Conservation (phyloP, 1,140 invertebrate species). For the Macrobrachium nipponense region DNA sequence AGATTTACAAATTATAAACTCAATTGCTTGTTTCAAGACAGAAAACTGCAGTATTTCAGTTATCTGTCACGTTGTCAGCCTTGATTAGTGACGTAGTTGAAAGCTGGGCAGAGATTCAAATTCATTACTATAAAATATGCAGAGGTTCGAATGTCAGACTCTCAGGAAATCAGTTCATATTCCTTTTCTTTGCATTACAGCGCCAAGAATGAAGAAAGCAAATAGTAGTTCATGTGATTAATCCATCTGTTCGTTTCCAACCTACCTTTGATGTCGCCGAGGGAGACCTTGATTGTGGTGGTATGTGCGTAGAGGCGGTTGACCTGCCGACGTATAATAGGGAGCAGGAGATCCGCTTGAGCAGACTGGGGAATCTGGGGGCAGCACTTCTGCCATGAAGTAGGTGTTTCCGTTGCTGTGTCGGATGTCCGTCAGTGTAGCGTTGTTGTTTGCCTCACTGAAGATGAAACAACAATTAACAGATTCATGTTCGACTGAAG, state of each 20-base stretch:
- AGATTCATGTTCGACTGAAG: too few species aligned
- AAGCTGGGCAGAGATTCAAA: too few species aligned
- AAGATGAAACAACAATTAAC: neutral
- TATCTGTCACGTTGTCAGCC: too few species aligned
- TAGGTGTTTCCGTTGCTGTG: constrained; percentile 39
- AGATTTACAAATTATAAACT: too few species aligned
- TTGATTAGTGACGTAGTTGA: too few species aligned
- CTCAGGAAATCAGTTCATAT: too few species aligned
- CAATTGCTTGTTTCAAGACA: too few species aligned
- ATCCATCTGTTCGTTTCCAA: neutral
- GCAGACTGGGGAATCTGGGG: constrained; percentile 10
- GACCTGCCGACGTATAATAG: neutral
- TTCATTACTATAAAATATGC: too few species aligned
- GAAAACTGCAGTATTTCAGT: too few species aligned
- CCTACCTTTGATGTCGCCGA: constrained; percentile 31
- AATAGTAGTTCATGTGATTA: neutral
- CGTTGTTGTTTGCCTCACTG: constrained; percentile 47
- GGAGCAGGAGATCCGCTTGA: neutral
- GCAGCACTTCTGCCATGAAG: constrained; percentile 24
- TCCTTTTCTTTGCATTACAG: neutral
- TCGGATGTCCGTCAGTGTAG: neutral
- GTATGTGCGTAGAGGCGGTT: constrained; percentile 13
- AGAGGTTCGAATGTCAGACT: too few species aligned
- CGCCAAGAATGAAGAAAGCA: neutral
- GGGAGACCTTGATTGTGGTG: neutral